Conservation (phyloP, 2,888 invertebrate genomes). For the Eupithecia inturbata region DNA sequence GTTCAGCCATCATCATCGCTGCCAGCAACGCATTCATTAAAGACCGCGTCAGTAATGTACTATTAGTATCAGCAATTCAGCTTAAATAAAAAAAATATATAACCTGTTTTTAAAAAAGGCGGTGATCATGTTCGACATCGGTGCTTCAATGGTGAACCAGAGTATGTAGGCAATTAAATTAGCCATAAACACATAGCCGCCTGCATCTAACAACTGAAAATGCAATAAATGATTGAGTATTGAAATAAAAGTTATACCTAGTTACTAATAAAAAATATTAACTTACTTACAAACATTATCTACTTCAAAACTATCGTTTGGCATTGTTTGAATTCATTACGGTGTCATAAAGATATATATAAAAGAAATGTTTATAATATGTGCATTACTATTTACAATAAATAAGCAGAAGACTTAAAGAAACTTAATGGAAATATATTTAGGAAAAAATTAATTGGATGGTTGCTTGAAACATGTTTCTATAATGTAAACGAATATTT, state of each 20-base stretch:
- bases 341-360: too few relatives aligned
- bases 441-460: too few relatives aligned
- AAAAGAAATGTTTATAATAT: too few relatives aligned
- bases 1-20: background rate
- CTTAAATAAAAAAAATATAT: background rate
- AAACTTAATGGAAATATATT: too few relatives aligned
- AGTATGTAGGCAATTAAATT: background rate
- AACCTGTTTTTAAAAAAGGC: conserved; percentile 9
- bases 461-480: too few relatives aligned
- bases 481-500: too few relatives aligned
- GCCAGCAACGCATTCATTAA: background rate
- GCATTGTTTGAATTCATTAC: background rate
- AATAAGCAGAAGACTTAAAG: too few relatives aligned
- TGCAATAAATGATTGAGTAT: too few relatives aligned
- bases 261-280: too few relatives aligned
- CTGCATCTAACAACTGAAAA: background rate
- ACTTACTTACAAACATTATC: too few relatives aligned
- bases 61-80: background rate
- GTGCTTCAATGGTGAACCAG: conserved; percentile 15
- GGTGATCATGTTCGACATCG: background rate
- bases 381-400: too few relatives aligned
- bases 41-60: background rate
- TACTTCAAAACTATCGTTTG: background rate
- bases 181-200: background rate
- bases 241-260: background rate